Evolutionary conservation across 2,888 invertebrate genomes (phyloP), one percentile per base, ranked within the genome.

Genomic region (Epinotia ramella): DNA sequence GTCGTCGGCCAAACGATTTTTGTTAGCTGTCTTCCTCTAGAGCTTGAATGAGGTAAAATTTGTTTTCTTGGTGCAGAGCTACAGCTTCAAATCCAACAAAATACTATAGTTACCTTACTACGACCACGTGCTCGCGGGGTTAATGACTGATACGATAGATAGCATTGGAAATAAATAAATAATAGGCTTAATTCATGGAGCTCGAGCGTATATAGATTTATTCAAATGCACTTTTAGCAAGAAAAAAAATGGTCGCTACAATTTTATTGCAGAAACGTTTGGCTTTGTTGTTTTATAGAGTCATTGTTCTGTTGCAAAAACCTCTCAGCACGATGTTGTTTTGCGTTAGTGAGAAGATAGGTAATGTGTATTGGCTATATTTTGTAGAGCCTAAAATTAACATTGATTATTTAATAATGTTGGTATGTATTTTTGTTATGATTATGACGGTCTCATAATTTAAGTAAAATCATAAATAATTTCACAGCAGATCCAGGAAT

Each of bases 1-100:
- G 94, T 94, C 94, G 92, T 88, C 90, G 89, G 88, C 92, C 89
- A 93, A 93, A 91, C 89, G 89, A 93, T 89, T 94, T 90, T 91
- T 88, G 93, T 92, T 93, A 90, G 89, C 94, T 93, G 93, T 94
- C 94, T 94, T 94, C 91, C 91, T 94, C 94, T 94, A 94, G 89
- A 92, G 92, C 89, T 91, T 94, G 93, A 94, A 94, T 94, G 94
- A 85, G 87, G 91, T 83, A 89, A 91, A 93, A 86, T 92, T 93
- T 92, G 91, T 91, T 89, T 91, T 89, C 90, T 92, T 89, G 91
- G 81, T 89, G 86, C 91, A 91, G 91, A 94, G 93, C 94, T 94
- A 93, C 94, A 93, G 92, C 94, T 92, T 93, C 92, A 94, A 94
- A 94, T 88, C 90, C 87, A 90, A 92, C 90, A 90, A 91, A 91